Base-by-base conservation (phyloP, 2,797 vertebrate genomes). In the Sebastiscus tertius region DNA sequence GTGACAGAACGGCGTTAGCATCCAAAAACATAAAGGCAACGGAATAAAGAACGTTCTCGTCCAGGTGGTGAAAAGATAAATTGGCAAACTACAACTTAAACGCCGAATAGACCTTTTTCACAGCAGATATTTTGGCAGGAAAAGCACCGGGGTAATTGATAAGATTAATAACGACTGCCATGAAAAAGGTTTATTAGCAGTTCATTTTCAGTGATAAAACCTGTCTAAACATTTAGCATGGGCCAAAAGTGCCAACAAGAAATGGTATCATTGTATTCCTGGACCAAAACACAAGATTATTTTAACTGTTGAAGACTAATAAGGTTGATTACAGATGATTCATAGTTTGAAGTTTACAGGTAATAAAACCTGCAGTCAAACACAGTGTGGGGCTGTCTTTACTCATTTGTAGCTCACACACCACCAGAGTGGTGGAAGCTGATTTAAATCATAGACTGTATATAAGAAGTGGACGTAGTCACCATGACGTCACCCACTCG, bases 1-100 rank as follows among this genome's bases (percentile, higher is more conserved):
- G 67, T 70, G 70, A 67, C 63, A 26, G 36, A 31, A 24, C 2
- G 1, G 11, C 36, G 18, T 22, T 10, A 55, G 36, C 60, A 65
- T 77, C 70, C 69, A 75, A 77, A 68, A 68, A 49, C n/a, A 70
- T 59, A 5, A 46, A 74, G n/a, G 54, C 20, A 12, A 33, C 2
- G 1, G 4, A 24, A 11, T 13, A 68, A 58, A 8, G 2, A 14
- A 29, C 7, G 22, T 46, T 46, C 4, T 5, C 8, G 8, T 49
- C 27, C 33, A 55, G 49, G 26, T 67, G 75, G 56, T 71, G 13
- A 60, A 71, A 72, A 20, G 10, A 68, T 39, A 49, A 54, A 66
- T 8, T 75, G 69, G 82, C 56, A 74, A 79, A 73, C 14, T 36
- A 8, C 33, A 13, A 39, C 26, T 12, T 62, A 9, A 56, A 26